phyloP scores from a whole-genome alignment of 2,113 vertebrate genomes.

The Rafetus swinhoei region DNA sequence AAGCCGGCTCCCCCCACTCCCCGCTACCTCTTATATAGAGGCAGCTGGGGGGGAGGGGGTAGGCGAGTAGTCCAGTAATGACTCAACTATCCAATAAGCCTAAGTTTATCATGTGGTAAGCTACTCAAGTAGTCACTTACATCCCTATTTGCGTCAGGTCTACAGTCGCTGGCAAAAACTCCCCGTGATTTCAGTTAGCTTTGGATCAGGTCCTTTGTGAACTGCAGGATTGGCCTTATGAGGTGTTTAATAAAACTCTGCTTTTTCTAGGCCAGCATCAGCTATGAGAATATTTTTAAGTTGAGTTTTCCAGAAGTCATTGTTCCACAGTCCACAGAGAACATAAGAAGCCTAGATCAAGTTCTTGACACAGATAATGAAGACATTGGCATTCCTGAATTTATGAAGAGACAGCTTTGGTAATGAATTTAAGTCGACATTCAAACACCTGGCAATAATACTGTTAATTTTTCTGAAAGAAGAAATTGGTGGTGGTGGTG shows the following conservation, averaged over 20 bases:
- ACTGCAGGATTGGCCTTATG: neutral
- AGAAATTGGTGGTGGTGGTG: neutral
- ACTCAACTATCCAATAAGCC: too few relatives aligned
- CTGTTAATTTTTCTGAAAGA: neutral
- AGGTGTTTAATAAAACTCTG: neutral
- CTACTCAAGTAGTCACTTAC: too few relatives aligned
- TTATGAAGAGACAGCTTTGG: constrained; percentile 53
- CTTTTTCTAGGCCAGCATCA: constrained; percentile 59
- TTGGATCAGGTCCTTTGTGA: neutral
- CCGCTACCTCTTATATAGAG: too few relatives aligned
- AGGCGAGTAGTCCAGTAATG: too few relatives aligned
- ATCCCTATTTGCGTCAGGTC: neutral
- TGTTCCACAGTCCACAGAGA: constrained; percentile 48
- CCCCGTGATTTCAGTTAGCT: neutral
- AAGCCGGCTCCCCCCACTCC: too few relatives aligned
- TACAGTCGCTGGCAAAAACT: too few relatives aligned
- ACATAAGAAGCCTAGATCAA: constrained; percentile 56
- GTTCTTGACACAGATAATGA: constrained; percentile 49
- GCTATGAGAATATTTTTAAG: constrained; percentile 69
- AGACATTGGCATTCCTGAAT: constrained; percentile 32
- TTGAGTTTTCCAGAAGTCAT: constrained; percentile 71
- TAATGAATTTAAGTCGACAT: constrained; percentile 43
- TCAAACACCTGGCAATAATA: neutral
- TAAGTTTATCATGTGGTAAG: too few relatives aligned
- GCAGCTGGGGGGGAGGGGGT: too few relatives aligned